Evolutionary conservation across 2,888 invertebrate species (phyloP).

Genomic region (Athalia cordata): DNA sequence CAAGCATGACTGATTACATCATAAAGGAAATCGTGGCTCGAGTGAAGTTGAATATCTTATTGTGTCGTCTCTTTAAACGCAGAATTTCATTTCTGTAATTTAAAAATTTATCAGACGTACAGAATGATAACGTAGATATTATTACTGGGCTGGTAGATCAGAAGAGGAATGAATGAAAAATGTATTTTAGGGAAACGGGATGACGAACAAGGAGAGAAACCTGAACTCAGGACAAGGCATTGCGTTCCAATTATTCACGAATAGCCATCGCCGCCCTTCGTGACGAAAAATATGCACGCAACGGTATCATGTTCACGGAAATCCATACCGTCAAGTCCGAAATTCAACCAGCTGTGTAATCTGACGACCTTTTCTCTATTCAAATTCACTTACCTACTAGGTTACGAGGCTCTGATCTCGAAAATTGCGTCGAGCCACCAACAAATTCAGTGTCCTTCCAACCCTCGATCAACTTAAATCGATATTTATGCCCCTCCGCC

Average conservation of each 20-base stretch:
- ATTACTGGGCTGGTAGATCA: background rate
- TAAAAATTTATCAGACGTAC: no score
- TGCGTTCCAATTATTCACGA: constrained; percentile 7
- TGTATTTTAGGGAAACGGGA: background rate
- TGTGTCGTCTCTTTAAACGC: no score
- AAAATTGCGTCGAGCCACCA: background rate
- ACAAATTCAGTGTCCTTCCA: no score
- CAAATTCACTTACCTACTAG: background rate
- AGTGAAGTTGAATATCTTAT: no score
- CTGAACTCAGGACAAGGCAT: background rate
- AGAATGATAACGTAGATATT: no score
- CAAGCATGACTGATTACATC: no score
- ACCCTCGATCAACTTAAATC: no score
- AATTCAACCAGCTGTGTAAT: background rate
- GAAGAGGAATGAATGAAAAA: background rate
- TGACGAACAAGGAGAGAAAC: background rate
- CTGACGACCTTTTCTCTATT: background rate
- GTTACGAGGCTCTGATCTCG: background rate
- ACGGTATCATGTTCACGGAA: constrained; percentile 9
- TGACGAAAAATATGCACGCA: constrained; percentile 16
- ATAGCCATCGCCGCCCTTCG: background rate
- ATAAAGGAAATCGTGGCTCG: no score
- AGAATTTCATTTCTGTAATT: no score
- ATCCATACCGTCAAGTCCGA: background rate
- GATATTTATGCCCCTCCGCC: no score